Conservation (phyloP, 2,797 vertebrate genomes). For the Gymnopithys bicolor region DNA sequence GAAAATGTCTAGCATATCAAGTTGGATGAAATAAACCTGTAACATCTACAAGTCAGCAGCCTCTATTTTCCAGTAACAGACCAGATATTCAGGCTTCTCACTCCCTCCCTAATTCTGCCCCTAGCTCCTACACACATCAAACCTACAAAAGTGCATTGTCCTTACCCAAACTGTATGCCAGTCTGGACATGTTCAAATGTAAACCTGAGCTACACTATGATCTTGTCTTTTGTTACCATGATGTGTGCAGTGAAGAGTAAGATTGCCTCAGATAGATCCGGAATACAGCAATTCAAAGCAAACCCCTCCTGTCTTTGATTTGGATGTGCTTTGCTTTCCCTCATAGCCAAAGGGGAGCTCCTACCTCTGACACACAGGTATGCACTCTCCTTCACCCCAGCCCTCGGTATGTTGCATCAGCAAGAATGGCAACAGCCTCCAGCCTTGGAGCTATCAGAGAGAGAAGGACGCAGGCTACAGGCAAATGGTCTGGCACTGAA, state of each 20-base stretch:
- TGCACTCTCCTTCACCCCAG: slow-evolving; percentile 55
- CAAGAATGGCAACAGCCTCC: slow-evolving; percentile 7
- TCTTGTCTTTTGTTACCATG: slow-evolving; percentile 7
- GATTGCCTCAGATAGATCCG: slow-evolving; percentile 20
- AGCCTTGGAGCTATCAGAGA: slow-evolving; percentile 22
- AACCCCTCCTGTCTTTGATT: slow-evolving; percentile 35
- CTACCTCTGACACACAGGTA: slow-evolving; percentile 58
- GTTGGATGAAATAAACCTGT: not conserved
- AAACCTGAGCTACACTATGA: not conserved
- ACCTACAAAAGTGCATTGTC: not conserved
- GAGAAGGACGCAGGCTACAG: not conserved
- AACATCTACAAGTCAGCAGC: not conserved
- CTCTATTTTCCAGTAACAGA: slow-evolving; percentile 8
- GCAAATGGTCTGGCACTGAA: not conserved
- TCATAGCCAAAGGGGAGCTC: slow-evolving; percentile 61
- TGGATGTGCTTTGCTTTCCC: slow-evolving; percentile 21
- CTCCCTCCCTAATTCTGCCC: slow-evolving; percentile 1
- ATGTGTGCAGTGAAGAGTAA: not conserved
- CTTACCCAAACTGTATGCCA: not conserved
- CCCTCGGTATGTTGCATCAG: slow-evolving; percentile 33
- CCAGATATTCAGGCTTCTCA: slow-evolving; percentile 43
- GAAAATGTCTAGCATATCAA: not conserved
- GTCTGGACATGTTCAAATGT: slow-evolving; percentile 37
- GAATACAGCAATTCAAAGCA: slow-evolving; percentile 41
- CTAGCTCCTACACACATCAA: slow-evolving; percentile 29